Conservation (phyloP, 2,113 vertebrate species). For the Heliornis fulica region DNA sequence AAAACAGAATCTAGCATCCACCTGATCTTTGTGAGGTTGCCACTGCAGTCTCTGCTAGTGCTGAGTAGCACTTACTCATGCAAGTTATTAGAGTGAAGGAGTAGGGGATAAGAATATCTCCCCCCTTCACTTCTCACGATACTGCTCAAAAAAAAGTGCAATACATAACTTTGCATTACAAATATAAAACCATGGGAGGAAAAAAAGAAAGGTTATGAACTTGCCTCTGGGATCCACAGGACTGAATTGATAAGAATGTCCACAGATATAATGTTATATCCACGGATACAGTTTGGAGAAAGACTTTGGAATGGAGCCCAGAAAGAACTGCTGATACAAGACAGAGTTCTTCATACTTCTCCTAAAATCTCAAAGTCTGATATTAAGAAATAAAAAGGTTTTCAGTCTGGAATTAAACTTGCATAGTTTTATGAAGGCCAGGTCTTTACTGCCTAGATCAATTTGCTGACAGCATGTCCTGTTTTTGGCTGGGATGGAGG, state of each 20-base stretch:
- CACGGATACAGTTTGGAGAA: not conserved
- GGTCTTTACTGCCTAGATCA: not conserved
- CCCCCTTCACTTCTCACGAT: not conserved
- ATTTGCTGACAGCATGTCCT: not conserved
- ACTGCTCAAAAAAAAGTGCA: not conserved
- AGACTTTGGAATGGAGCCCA: conserved; percentile 27
- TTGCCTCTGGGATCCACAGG: not conserved
- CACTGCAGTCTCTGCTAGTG: not conserved
- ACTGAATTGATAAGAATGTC: not conserved
- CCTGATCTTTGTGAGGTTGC: not conserved
- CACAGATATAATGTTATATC: not conserved
- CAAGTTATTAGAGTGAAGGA: not conserved
- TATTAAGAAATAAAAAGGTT: conserved; percentile 27
- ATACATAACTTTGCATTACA: not conserved
- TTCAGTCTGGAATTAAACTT: conserved; percentile 2
- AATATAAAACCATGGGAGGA: not conserved
- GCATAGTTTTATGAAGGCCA: not conserved
- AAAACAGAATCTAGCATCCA: not conserved
- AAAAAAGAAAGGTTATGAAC: not conserved
- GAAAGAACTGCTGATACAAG: conserved; percentile 5
- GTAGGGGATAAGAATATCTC: not conserved
- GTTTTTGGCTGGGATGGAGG: too few relatives aligned
- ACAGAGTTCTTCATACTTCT: not conserved
- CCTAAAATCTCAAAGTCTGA: not conserved
- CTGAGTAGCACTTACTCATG: not conserved